Evolutionary conservation across 1,140 invertebrate species (phyloP).

Genomic region (Eufriesea mexicana): DNA sequence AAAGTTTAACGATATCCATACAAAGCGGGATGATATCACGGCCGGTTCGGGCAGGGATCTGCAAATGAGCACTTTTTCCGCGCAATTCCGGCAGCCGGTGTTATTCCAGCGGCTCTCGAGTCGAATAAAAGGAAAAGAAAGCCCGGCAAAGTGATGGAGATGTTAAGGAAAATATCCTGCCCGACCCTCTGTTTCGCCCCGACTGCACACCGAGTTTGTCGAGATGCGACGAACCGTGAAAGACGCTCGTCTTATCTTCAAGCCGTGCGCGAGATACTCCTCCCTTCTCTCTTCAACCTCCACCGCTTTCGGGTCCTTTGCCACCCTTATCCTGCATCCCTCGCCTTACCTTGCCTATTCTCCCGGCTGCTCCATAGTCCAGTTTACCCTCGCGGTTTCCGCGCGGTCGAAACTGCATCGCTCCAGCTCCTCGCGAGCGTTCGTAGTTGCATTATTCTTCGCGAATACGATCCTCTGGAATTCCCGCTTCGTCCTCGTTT

Average conservation of each 20-base stretch:
- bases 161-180: slow-evolving; percentile 66
- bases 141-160: slow-evolving; percentile 38
- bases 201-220: slow-evolving; percentile 45
- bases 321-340: not conserved
- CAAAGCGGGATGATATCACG: slow-evolving; percentile 57
- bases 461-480: not conserved
- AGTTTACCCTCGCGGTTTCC: slow-evolving; percentile 36
- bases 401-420: not conserved
- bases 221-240: slow-evolving; percentile 66
- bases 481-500: too few species aligned
- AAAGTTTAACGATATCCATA: slow-evolving; percentile 68
- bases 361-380: slow-evolving; percentile 5
- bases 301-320: not conserved
- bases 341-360: not conserved
- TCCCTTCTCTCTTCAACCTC: not conserved
- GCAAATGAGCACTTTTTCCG: slow-evolving; percentile 69
- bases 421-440: not conserved
- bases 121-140: slow-evolving; percentile 60
- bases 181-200: slow-evolving; percentile 37
- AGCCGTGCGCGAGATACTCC: slow-evolving; percentile 41
- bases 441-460: not conserved
- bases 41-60: slow-evolving; percentile 46
- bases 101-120: slow-evolving; percentile 42
- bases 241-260: slow-evolving; percentile 60
- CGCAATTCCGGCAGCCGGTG: slow-evolving; percentile 57